Evolutionary conservation across 1,140 invertebrate genomes (phyloP).

Genomic region (Drosophila auraria): DNA sequence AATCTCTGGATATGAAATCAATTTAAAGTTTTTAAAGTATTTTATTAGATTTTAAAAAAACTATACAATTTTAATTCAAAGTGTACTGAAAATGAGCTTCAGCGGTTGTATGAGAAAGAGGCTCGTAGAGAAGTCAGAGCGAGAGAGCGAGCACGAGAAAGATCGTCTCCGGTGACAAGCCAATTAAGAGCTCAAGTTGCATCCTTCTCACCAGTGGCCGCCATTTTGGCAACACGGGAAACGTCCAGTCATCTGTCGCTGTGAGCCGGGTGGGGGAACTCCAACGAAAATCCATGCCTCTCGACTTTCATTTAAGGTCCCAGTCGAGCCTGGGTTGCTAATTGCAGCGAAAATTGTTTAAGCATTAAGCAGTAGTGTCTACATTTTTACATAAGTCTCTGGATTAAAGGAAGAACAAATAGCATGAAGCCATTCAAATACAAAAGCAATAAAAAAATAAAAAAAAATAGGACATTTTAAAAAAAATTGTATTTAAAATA

Average conservation of each 20-base stretch:
- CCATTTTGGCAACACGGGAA: conserved; percentile 8
- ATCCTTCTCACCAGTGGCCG: conserved; percentile 8
- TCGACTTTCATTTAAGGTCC: conserved; percentile 2
- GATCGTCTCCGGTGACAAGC: conserved; percentile 37
- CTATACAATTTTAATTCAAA: neutral
- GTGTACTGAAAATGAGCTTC: neutral
- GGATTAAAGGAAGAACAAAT: no score
- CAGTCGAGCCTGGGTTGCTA: neutral
- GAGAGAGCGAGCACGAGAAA: neutral
- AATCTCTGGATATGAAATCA: neutral
- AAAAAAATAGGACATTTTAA: no score
- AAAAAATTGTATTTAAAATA: no score
- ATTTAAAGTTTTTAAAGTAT: neutral
- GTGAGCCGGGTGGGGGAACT: neutral
- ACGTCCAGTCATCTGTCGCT: neutral
- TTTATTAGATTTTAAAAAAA: neutral
- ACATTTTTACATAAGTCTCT: neutral
- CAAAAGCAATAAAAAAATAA: no score
- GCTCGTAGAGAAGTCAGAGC: neutral
- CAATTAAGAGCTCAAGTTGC: conserved; percentile 52
- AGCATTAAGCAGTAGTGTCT: neutral
- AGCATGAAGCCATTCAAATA: no score
- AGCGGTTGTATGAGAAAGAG: neutral
- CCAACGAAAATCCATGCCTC: conserved; percentile 1
- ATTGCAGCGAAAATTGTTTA: conserved; percentile 1